Evolutionary conservation across 2,888 invertebrate genomes (phyloP), one percentile per base, ranked within the genome.

Genomic region (Drosophila anomelani): DNA sequence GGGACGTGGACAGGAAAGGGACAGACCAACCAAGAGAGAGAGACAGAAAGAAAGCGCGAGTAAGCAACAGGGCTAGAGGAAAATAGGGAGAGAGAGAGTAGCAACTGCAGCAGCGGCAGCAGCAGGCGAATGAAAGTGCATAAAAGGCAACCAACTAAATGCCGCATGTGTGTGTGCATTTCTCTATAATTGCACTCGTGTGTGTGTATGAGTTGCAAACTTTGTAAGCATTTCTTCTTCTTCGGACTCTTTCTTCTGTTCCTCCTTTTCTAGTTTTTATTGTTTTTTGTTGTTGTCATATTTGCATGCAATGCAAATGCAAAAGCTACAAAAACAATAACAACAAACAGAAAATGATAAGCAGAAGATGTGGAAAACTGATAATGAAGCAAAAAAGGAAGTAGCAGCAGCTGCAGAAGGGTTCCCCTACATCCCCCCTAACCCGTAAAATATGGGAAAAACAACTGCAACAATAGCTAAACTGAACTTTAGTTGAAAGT

Each of bases 101-200:
- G 47, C 47, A 29, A 47, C 36, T 57, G 53, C 53, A n/a, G 32
- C 41, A 32, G 38, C 59, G 29, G 44, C 46, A 47, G 49, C 60
- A 60, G 72, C 49, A 55, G 57, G 51, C 66, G 61, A 73, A 77
- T 61, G 86, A 80, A 80, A 82, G 88, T 88, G 85, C 86, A 81
- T 59, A 77, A 68, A 54, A 60, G 32, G 57, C 67, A 66, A 47
- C 29, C 29, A 51, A 54, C 66, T 59, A 54, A 59, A 71, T 46
- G 57, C 13, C 60, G 54, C 61, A 67, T 53, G 44, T 44, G 53
- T 60, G 38, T 60, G 38, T 46, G 47, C 39, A 53, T 64, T 39
- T 56, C 55, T 57, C 9, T 23, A 17, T 10, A n/a, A 15, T 7
- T 73, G 29, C 38, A 6, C 41, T 1, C 3, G 23, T 44, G 26